Percentiles rank a stretch among this genome's conserved stretches.
Conservation (phyloP, 2,888 invertebrate genomes). For the Acanthopleura granulata region DNA sequence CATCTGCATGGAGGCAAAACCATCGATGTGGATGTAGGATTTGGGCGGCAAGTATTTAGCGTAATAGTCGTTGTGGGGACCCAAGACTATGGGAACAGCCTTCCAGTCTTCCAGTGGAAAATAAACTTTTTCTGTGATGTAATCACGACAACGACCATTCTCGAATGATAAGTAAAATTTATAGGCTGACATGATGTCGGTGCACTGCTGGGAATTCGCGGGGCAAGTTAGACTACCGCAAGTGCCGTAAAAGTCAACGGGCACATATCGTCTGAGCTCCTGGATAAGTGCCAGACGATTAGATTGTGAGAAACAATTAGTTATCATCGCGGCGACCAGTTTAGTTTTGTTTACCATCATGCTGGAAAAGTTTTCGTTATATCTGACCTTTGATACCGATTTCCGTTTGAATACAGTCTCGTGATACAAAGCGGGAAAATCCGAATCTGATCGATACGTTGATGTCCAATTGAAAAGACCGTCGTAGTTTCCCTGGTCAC, state of each 20-base stretch:
- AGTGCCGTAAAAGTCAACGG: conserved; percentile 4
- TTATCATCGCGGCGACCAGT: not conserved
- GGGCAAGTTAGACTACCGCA: conserved; percentile 10
- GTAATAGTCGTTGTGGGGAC: not conserved
- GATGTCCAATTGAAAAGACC: not conserved
- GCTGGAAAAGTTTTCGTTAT: not conserved
- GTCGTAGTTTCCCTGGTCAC: not conserved
- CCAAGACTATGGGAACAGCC: conserved; percentile 7
- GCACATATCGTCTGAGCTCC: not conserved
- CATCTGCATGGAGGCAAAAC: not conserved
- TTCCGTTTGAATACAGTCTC: not conserved
- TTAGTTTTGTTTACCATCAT: not conserved
- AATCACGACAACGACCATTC: too few species aligned
- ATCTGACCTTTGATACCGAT: not conserved
- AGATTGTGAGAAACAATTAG: not conserved
- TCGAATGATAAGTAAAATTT: too few species aligned
- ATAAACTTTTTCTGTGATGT: conserved; percentile 9
- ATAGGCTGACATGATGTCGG: not conserved
- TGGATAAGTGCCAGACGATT: not conserved
- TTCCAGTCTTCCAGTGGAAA: not conserved
- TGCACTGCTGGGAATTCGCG: not conserved
- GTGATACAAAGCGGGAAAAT: not conserved
- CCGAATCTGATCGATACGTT: not conserved
- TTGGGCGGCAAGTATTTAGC: not conserved
- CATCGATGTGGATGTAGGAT: not conserved